Evolutionary conservation across 2,888 invertebrate genomes (phyloP), one percentile per base, ranked within the genome.

Genomic region (Smittia aterrima): DNA sequence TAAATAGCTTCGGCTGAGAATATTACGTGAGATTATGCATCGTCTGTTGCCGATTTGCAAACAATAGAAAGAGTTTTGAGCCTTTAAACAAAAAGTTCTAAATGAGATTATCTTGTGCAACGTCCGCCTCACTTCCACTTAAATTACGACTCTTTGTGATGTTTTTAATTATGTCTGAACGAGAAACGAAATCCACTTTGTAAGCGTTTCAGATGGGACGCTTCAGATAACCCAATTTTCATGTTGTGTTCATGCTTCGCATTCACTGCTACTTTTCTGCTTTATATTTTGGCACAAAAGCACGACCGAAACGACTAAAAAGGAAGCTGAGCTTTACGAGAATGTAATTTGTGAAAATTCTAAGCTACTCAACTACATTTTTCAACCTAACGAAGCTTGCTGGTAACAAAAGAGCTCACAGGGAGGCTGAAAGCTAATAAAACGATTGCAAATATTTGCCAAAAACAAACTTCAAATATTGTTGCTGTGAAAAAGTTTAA

Each of bases 311-410:
- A 38, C 38, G 11, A 38, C n/a, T n/a, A n/a, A n/a, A n/a, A 32
- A 32, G 32, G 32, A 32, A 9, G 32, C 32, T 32, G 3, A 32
- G 32, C 32, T 6, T 32, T 32, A 54, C 53, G 53, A 54, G 27
- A 54, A 54, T 53, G 53, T 70, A 70, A 70, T 70, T 70, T 54
- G 70, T 54, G 53, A 70, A 54, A 66, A 70, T 41, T 41, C 53
- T 70, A 70, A 70, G 53, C 27, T 27, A 70, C 70, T 70, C 53
- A 67, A 67, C 41, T 58, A 58, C 2, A 58, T 58, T 22, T 18
- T 58, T 58, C 9, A 20, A 6, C 6, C 18, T n/a, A 9, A 18
- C 18, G 3, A 22, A 58, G 18, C 9, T 6, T 47, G 47, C 6
- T n/a, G n/a, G 4, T 7, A 16, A 16, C 13, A 20, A 1, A 18